phyloP scores from a whole-genome alignment of 2,113 vertebrate genomes.

The Puma concolor region DNA sequence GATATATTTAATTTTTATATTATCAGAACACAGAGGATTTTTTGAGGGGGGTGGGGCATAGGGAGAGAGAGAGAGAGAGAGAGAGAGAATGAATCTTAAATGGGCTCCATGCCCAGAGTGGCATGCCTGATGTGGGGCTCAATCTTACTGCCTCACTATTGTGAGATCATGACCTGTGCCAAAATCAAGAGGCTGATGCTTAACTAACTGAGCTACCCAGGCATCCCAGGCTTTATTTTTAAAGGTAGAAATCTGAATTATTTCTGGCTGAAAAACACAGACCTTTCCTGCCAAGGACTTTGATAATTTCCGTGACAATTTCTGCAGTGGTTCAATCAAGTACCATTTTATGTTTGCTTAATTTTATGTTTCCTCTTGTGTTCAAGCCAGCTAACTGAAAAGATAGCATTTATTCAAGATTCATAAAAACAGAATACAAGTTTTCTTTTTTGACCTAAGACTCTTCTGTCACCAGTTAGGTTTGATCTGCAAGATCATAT shows the following conservation, averaged over 20 bases:
- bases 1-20: background rate
- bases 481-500: background rate
- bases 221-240: background rate
- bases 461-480: background rate
- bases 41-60: too few relatives aligned
- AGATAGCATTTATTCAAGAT: constrained; percentile 13
- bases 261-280: background rate
- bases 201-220: too few relatives aligned
- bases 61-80: too few relatives aligned
- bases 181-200: too few relatives aligned
- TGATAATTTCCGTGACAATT: background rate
- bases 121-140: too few relatives aligned
- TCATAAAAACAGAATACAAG: background rate
- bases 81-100: too few relatives aligned
- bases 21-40: background rate
- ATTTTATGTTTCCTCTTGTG: background rate
- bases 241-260: background rate
- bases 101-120: too few relatives aligned
- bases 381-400: background rate
- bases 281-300: background rate
- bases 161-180: too few relatives aligned
- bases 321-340: background rate
- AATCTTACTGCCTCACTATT: too few relatives aligned
- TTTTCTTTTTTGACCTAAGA: background rate
- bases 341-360: background rate